These are phyloP conservation scores for Alligator mississippiensis DNA, from an alignment of 2,113 vertebrate genomes.

Conservation along the genomic window DNA sequence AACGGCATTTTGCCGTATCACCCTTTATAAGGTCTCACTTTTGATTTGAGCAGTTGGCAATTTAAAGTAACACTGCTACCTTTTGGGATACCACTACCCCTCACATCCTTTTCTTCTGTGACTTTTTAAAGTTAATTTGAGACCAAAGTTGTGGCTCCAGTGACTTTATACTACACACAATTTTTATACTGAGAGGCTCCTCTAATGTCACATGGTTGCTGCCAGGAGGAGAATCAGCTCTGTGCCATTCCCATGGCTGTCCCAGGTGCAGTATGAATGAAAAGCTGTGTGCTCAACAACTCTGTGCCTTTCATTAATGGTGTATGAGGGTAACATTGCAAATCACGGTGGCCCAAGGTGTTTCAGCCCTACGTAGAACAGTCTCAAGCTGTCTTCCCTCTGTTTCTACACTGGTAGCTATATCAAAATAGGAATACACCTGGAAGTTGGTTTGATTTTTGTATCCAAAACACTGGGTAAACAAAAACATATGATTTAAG, in stretches of 20 bases:
- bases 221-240: neutral
- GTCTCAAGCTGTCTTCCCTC: neutral
- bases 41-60: no score
- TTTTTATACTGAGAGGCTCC: neutral
- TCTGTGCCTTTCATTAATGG: neutral
- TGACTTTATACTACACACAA: neutral
- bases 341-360: neutral
- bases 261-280: accelerated
- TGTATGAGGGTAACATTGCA: neutral
- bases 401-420: neutral
- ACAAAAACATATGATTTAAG: neutral
- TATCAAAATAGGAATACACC: neutral
- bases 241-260: neutral
- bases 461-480: neutral
- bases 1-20: no score
- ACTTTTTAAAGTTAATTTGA: neutral
- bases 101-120: neutral
- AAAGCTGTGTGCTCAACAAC: accelerated
- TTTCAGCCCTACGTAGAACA: accelerated
- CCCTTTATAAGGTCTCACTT: no score
- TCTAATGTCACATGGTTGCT: neutral
- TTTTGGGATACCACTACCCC: neutral
- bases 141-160: no score
- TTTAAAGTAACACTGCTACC: no score
- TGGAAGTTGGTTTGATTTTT: neutral